phyloP scores from a whole-genome alignment of 2,113 vertebrate genomes.

The Sturnus vulgaris region DNA sequence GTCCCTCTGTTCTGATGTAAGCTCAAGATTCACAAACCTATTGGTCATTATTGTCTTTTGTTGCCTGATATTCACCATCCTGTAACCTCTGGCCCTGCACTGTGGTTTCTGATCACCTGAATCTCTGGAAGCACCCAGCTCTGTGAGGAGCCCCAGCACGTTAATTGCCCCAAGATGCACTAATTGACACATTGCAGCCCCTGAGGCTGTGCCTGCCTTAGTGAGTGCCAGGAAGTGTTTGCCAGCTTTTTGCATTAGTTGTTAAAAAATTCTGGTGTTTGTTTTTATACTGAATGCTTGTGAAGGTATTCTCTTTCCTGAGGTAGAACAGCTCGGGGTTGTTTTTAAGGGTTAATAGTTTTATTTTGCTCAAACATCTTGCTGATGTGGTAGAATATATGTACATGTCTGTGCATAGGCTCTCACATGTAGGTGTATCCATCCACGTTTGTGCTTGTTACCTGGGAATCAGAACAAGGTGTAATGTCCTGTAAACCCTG shows the following conservation, averaged over 20 bases:
- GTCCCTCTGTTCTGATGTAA: background rate
- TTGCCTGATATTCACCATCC: background rate
- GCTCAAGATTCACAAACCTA: background rate
- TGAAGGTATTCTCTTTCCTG: background rate
- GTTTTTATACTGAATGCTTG: background rate
- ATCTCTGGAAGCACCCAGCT: background rate
- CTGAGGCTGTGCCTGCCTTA: background rate
- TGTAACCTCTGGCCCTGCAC: background rate
- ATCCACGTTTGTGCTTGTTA: background rate
- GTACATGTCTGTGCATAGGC: background rate
- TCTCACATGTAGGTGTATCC: background rate
- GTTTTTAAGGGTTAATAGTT: background rate
- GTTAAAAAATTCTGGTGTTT: background rate
- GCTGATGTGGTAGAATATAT: background rate
- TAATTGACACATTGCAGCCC: background rate
- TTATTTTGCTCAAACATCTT: background rate
- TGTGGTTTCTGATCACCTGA: background rate
- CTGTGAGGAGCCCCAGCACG: background rate
- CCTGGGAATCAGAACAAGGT: background rate
- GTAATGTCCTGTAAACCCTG: background rate
- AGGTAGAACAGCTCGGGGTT: accelerated
- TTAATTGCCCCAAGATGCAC: too few relatives aligned
- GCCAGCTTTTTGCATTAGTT: background rate
- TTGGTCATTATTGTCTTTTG: background rate
- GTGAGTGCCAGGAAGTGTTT: background rate